Percentiles rank a stretch among this genome's conserved stretches.
These are phyloP conservation scores for Tenebrosternarchus preto DNA, from an alignment of 2,113 vertebrate genomes.

Conservation along the genomic window DNA sequence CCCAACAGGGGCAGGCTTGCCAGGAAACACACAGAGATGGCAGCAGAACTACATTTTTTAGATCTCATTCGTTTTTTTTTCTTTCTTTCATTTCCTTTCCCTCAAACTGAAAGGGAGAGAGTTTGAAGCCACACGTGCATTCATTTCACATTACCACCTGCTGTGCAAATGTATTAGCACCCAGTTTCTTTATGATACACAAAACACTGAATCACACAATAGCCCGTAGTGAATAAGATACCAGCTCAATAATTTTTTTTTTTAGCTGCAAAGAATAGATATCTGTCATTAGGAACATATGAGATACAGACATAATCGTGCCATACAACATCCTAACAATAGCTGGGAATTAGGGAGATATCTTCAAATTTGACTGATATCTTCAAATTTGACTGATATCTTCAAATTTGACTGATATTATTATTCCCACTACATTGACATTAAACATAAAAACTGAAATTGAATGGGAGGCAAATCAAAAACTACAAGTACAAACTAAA, in stretches of 20 bases:
- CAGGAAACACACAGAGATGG: slow-evolving; percentile 57
- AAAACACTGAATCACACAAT: slow-evolving; percentile 1
- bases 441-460: background rate
- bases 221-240: slow-evolving; percentile 8
- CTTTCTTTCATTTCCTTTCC: slow-evolving; percentile 43
- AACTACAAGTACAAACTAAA: background rate
- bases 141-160: slow-evolving; percentile 48
- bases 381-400: too few relatives aligned
- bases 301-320: background rate
- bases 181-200: slow-evolving; percentile 22
- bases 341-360: slow-evolving; percentile 7
- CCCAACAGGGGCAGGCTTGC: slow-evolving; percentile 49
- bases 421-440: background rate
- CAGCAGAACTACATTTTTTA: slow-evolving; percentile 44
- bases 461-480: background rate
- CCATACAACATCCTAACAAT: background rate
- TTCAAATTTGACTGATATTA: background rate
- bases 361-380: too few relatives aligned
- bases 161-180: slow-evolving; percentile 13
- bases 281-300: background rate
- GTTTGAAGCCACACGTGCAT: slow-evolving; percentile 49
- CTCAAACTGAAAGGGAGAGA: slow-evolving; percentile 31
- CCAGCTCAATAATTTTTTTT: slow-evolving; percentile 14
- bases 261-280: slow-evolving; percentile 7
- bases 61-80: slow-evolving; percentile 48